phyloP scores from a whole-genome alignment of 2,888 invertebrate species.

The Clitarchus hookeri region DNA sequence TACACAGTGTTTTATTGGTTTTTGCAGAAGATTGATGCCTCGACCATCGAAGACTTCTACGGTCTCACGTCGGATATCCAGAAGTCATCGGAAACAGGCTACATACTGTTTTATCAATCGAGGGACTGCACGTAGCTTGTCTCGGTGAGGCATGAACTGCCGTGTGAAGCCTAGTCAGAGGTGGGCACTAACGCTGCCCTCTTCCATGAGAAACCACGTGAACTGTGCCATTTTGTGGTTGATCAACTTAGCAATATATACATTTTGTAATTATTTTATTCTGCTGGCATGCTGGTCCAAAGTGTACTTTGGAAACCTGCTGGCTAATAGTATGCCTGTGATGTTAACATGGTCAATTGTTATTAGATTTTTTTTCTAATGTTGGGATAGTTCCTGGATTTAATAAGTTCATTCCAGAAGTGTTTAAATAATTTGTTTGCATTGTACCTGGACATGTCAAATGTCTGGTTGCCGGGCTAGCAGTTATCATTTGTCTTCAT shows the following conservation, averaged over 20 bases:
- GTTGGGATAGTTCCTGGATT: neutral
- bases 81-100: constrained; percentile 99
- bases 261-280: neutral
- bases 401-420: neutral
- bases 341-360: neutral
- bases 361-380: neutral
- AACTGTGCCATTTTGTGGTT: no score
- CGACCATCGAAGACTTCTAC: constrained; percentile 99
- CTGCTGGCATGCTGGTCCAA: neutral
- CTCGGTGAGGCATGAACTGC: neutral
- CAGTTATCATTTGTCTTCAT: neutral
- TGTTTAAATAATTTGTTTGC: neutral
- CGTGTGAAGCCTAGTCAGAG: neutral
- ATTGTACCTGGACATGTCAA: neutral
- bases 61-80: constrained; percentile 98
- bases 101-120: constrained; percentile 98
- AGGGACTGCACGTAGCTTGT: constrained; percentile 65
- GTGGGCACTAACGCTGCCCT: neutral
- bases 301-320: neutral
- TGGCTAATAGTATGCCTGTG: neutral
- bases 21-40: constrained; percentile 96
- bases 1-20: constrained; percentile 37
- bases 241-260: no score
- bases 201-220: no score
- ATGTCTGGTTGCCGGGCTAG: neutral